Percentiles rank a stretch among this genome's conserved stretches.
Conservation (phyloP, 2,113 vertebrate genomes). For the Pardalotus punctatus region DNA sequence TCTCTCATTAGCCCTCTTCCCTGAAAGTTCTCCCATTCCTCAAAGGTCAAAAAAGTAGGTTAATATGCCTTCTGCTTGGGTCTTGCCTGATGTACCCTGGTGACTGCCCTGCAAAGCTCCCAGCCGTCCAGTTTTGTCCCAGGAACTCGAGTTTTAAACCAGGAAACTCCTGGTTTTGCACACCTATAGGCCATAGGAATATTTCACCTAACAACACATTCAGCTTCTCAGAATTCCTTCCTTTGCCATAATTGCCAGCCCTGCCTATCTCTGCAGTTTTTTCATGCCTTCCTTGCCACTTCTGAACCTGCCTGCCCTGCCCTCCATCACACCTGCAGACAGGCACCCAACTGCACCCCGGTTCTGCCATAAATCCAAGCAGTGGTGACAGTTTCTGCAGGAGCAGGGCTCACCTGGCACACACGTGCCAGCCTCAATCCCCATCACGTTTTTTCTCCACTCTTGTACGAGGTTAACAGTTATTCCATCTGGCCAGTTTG, state of each 20-base stretch:
- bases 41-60: constrained; percentile 46
- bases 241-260: rapidly evolving
- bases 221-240: neutral
- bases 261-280: neutral
- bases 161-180: neutral
- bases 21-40: neutral
- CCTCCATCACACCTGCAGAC: neutral
- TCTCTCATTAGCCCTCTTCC: constrained; percentile 32
- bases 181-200: rapidly evolving
- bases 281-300: neutral
- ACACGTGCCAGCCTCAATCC: rapidly evolving
- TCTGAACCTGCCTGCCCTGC: rapidly evolving
- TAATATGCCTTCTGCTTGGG: neutral
- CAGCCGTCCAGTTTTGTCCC: neutral
- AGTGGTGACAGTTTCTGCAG: neutral
- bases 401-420: neutral
- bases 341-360: neutral
- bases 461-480: rapidly evolving
- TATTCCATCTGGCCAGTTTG: neutral
- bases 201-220: neutral
- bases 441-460: rapidly evolving
- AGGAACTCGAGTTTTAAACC: neutral
- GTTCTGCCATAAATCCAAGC: neutral
- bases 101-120: neutral
- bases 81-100: rapidly evolving